Evolutionary conservation across 2,797 vertebrate genomes (phyloP).

Genomic region (Simalia tracyae): DNA sequence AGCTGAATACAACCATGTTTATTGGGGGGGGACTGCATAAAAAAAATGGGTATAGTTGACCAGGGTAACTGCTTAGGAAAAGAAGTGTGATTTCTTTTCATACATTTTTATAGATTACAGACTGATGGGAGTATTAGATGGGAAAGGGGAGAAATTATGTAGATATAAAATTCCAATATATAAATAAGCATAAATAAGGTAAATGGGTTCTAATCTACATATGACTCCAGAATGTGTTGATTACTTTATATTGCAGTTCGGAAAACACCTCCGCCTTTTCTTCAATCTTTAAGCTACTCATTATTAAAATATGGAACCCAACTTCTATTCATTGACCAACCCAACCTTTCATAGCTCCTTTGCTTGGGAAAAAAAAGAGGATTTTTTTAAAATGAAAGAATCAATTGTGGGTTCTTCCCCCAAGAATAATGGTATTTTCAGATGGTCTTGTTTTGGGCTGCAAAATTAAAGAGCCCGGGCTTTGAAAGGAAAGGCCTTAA

Average conservation of each 20-base stretch:
- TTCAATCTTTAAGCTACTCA: background rate
- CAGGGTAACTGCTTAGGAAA: too few relatives aligned
- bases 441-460: constrained; percentile 62
- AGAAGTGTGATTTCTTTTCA: background rate
- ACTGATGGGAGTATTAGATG: background rate
- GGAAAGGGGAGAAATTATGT: background rate
- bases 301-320: background rate
- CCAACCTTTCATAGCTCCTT: background rate
- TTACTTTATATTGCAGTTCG: background rate
- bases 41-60: background rate
- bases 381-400: background rate
- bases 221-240: background rate
- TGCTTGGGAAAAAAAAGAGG: background rate
- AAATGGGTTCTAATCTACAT: background rate
- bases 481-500: constrained; percentile 72
- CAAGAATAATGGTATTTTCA: constrained; percentile 63
- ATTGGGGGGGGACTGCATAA: background rate
- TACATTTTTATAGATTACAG: background rate
- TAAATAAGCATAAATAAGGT: background rate
- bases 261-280: background rate
- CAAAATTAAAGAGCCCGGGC: constrained; percentile 62
- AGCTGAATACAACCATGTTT: too few relatives aligned
- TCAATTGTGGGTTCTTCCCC: background rate
- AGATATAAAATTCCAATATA: background rate
- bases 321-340: background rate